phyloP scores from a whole-genome alignment of 2,888 invertebrate genomes.

The Tridacna gigas region DNA sequence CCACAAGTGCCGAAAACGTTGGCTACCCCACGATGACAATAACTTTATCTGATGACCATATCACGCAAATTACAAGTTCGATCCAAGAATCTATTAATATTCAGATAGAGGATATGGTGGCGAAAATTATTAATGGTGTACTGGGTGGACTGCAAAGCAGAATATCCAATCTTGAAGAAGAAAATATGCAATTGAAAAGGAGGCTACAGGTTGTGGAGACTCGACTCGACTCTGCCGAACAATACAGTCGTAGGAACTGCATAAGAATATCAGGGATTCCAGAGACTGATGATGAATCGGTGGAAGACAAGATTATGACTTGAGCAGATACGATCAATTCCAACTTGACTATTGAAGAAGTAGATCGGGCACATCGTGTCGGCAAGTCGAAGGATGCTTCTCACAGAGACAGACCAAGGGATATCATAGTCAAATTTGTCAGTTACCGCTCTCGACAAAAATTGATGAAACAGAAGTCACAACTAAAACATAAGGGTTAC shows the following conservation, averaged over 20 bases:
- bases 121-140: not conserved
- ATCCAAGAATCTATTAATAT: not conserved
- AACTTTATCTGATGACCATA: too few relatives aligned
- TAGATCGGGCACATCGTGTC: not conserved
- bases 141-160: not conserved
- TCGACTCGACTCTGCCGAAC: not conserved
- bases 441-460: not conserved
- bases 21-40: too few relatives aligned
- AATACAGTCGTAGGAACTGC: not conserved
- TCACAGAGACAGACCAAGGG: not conserved
- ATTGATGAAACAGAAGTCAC: not conserved
- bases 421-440: not conserved
- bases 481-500: not conserved
- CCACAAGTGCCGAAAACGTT: too few relatives aligned
- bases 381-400: not conserved
- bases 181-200: not conserved
- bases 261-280: not conserved
- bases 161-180: not conserved
- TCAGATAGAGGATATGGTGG: not conserved
- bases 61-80: too few relatives aligned
- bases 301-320: not conserved
- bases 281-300: not conserved
- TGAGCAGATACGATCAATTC: not conserved
- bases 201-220: not conserved
- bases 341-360: not conserved